Conservation (phyloP, 2,888 invertebrate species). For the Troglohyphantes excavatus region DNA sequence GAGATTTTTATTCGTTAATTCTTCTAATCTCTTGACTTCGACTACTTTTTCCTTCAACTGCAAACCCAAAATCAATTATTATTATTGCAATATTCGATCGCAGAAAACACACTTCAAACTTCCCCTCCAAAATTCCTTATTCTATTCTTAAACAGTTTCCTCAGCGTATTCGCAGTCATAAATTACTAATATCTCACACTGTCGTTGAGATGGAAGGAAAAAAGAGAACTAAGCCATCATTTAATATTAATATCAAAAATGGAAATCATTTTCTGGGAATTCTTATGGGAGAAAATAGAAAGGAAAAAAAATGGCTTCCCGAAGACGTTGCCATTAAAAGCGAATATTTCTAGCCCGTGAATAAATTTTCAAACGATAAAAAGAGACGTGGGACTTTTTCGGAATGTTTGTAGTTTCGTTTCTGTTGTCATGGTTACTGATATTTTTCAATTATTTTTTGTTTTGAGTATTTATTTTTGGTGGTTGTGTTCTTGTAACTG, state of each 20-base stretch:
- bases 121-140: not conserved
- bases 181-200: not conserved
- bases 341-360: slow-evolving; percentile 11
- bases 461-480: slow-evolving; percentile 33
- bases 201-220: not conserved
- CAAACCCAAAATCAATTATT: too few species aligned
- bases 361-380: slow-evolving; percentile 50
- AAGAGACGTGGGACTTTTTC: slow-evolving; percentile 20
- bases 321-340: slow-evolving; percentile 14
- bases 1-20: too few species aligned
- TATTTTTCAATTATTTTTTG: slow-evolving; percentile 18
- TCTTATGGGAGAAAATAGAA: not conserved
- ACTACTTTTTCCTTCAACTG: too few species aligned
- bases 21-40: too few species aligned
- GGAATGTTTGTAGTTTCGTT: slow-evolving; percentile 47
- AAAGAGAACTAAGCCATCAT: slow-evolving; percentile 5
- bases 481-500: not conserved
- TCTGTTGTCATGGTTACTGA: slow-evolving; percentile 17
- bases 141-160: not conserved
- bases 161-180: not conserved
- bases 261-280: slow-evolving; percentile 22
- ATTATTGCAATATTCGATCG: not conserved
- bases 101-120: not conserved
- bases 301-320: slow-evolving; percentile 3
- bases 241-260: slow-evolving; percentile 55